phyloP scores from a whole-genome alignment of 2,888 invertebrate genomes.

The Erebia ligea region DNA sequence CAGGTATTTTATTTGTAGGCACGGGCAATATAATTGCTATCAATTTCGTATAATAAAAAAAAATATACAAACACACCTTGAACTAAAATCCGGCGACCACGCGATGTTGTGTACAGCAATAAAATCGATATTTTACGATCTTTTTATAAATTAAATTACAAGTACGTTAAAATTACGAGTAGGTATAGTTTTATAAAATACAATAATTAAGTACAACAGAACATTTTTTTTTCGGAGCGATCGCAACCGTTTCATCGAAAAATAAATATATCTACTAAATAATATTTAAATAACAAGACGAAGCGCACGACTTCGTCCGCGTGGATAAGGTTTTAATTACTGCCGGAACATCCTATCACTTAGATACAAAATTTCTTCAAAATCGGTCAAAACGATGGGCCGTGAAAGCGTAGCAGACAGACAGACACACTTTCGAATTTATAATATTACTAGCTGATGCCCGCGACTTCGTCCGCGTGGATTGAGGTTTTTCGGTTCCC shows the following conservation, averaged over 20 bases:
- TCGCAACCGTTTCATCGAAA: too few relatives aligned
- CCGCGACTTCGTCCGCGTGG: too few relatives aligned
- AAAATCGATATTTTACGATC: slow-evolving; percentile 33
- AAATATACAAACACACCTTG: slow-evolving; percentile 34
- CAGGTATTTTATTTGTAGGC: slow-evolving; percentile 5
- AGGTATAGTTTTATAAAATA: neutral
- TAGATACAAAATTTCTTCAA: neutral
- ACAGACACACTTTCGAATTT: too few relatives aligned
- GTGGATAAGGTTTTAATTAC: neutral
- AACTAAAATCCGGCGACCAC: slow-evolving; percentile 33
- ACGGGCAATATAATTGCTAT: slow-evolving; percentile 17
- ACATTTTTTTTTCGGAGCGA: too few relatives aligned
- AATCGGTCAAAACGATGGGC: neutral
- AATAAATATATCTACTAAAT: too few relatives aligned
- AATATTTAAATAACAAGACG: too few relatives aligned
- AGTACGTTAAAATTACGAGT: slow-evolving; percentile 4
- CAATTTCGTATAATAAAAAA: slow-evolving; percentile 24
- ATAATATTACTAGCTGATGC: too few relatives aligned
- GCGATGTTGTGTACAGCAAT: slow-evolving; percentile 31
- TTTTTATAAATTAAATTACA: slow-evolving; percentile 10
- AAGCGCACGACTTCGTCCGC: too few relatives aligned
- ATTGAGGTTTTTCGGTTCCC: too few relatives aligned
- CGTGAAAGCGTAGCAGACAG: too few relatives aligned
- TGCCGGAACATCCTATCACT: neutral
- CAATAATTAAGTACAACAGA: too few relatives aligned